Percentiles rank a stretch among this genome's conserved stretches.
These are phyloP conservation scores for Ceyx margarethae DNA, from an alignment of 2,113 vertebrate genomes.

Conservation along the genomic window DNA sequence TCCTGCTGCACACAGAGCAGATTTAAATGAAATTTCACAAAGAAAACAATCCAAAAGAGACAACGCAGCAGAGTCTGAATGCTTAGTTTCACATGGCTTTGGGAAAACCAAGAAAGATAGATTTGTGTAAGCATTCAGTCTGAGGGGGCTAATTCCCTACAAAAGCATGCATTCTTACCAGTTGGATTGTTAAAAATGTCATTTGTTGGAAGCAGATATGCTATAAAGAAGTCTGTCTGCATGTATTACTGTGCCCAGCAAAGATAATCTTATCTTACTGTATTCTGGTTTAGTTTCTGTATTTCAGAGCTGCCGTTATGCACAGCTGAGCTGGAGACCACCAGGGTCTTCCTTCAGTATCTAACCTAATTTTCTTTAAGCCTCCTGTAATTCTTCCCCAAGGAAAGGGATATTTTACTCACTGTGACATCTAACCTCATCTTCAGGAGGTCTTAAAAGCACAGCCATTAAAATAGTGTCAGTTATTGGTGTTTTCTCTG, in stretches of 20 bases:
- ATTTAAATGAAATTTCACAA: neutral
- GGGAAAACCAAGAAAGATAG: neutral
- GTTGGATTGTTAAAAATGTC: neutral
- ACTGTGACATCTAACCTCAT: neutral
- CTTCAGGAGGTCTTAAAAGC: neutral
- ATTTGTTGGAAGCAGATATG: neutral
- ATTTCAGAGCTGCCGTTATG: neutral
- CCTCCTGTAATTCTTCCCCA: neutral
- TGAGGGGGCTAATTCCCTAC: neutral
- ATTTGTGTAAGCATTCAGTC: neutral
- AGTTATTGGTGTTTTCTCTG: neutral
- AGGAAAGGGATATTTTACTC: neutral
- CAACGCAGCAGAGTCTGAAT: neutral
- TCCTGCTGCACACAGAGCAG: neutral
- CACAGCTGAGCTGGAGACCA: neutral
- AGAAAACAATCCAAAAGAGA: neutral
- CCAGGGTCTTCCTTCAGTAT: neutral
- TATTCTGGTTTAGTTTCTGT: neutral
- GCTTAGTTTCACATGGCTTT: neutral
- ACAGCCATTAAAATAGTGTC: neutral
- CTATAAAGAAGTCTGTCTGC: neutral
- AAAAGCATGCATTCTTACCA: neutral
- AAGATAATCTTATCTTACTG: neutral
- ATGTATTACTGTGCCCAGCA: neutral
- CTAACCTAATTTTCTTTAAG: neutral